Evolutionary conservation across 2,888 invertebrate genomes (phyloP).

Genomic region (Ichneumoninae sp.): DNA sequence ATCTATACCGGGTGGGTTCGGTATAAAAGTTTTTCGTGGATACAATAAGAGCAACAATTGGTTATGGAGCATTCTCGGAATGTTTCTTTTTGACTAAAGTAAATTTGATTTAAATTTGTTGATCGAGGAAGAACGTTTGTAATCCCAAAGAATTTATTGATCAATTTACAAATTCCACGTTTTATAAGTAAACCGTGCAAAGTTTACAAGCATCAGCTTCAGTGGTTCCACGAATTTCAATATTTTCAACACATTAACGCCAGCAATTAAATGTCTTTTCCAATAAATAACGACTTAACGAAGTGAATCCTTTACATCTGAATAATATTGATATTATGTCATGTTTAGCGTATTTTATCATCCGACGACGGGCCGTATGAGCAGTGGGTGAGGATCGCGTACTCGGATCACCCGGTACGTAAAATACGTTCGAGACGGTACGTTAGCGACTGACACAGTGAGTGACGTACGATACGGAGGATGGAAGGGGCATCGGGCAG

Average conservation of each 20-base stretch:
- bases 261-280: neutral
- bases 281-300: neutral
- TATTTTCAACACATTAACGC: neutral
- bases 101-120: neutral
- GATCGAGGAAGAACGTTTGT: neutral
- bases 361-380: neutral
- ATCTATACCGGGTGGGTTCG: constrained; percentile 79
- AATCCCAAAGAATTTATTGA: neutral
- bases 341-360: neutral
- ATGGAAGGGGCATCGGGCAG: constrained; percentile 82
- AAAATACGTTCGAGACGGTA: constrained; percentile 84
- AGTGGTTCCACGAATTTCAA: neutral
- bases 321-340: neutral
- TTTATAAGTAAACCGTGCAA: neutral
- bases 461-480: constrained; percentile 73
- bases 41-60: neutral
- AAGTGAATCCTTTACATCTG: neutral
- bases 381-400: constrained; percentile 39
- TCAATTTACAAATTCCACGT: neutral
- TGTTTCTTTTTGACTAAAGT: neutral
- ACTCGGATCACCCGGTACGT: constrained; percentile 82
- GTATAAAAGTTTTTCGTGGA: constrained; percentile 2
- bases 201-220: neutral
- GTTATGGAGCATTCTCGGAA: neutral
- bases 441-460: constrained; percentile 82